These are phyloP conservation scores for Ricordea florida DNA, from an alignment of 92 coral and sea anemone genomes.

Conservation along the genomic window DNA sequence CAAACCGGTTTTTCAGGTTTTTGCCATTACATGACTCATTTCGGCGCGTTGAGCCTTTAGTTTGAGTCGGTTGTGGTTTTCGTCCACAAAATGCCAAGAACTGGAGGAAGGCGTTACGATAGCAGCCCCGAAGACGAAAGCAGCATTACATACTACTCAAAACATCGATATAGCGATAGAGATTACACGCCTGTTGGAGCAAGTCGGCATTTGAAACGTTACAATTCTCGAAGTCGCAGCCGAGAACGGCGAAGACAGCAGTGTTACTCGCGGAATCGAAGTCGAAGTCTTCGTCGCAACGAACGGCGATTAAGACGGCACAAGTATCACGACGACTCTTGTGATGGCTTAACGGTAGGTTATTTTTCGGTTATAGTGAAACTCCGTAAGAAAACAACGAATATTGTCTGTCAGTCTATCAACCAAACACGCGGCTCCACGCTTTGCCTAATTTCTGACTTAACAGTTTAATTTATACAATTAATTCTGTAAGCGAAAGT, in stretches of 20 bases:
- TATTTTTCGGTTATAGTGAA: background rate
- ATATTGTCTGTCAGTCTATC: background rate
- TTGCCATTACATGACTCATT: background rate
- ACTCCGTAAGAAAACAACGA: background rate
- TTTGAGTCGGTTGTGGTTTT: background rate
- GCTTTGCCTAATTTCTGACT: too few species aligned
- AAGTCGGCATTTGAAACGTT: slow-evolving; percentile 28
- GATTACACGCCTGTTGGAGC: slow-evolving; percentile 36
- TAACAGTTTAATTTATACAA: too few species aligned
- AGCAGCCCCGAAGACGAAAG: slow-evolving; percentile 61
- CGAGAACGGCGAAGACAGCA: slow-evolving; percentile 64
- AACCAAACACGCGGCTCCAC: too few species aligned
- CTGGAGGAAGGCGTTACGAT: slow-evolving; percentile 68
- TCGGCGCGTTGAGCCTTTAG: slow-evolving; percentile 12
- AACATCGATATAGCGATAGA: slow-evolving; percentile 44
- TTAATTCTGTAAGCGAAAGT: too few species aligned
- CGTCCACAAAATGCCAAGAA: slow-evolving; percentile 73
- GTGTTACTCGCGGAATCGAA: slow-evolving; percentile 56
- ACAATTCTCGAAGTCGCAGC: slow-evolving; percentile 71
- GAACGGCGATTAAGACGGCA: slow-evolving; percentile 67
- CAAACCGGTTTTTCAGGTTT: slow-evolving; percentile 62
- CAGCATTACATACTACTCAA: slow-evolving; percentile 56
- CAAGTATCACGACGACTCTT: slow-evolving; percentile 59
- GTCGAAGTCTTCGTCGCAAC: slow-evolving; percentile 66
- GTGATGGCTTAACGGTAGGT: slow-evolving; percentile 63